Percentiles rank a stretch among this genome's conserved stretches.
These are phyloP conservation scores for Phocoena phocoena DNA, from an alignment of 2,113 vertebrate genomes.

Conservation along the genomic window DNA sequence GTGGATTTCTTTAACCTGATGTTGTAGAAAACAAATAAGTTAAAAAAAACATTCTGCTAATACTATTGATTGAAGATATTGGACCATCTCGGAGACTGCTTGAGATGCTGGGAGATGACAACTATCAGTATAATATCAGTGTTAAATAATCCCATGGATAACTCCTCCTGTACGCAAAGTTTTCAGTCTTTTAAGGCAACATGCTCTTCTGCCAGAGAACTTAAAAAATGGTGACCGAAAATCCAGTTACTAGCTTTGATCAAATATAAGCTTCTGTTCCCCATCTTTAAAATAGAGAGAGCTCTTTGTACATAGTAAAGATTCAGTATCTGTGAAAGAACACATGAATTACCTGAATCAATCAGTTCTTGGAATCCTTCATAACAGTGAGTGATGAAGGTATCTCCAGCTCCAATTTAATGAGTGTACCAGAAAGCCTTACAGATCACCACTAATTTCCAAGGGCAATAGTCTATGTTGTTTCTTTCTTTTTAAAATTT, in stretches of 20 bases:
- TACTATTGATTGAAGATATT: background rate
- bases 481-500: background rate
- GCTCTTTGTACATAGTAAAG: background rate
- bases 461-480: background rate
- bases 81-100: background rate
- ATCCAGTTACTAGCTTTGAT: background rate
- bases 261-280: background rate
- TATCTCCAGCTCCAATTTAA: background rate
- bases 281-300: background rate
- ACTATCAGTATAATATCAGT: background rate
- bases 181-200: background rate
- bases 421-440: background rate
- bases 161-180: background rate
- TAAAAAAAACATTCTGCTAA: background rate
- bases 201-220: background rate
- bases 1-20: background rate
- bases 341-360: background rate
- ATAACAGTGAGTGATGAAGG: background rate
- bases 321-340: background rate
- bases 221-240: background rate
- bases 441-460: background rate
- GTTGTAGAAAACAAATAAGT: background rate
- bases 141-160: background rate
- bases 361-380: background rate
- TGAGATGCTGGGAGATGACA: background rate